Evolutionary conservation across 2,797 vertebrate genomes (phyloP).

Genomic region (Labroides dimidiatus): DNA sequence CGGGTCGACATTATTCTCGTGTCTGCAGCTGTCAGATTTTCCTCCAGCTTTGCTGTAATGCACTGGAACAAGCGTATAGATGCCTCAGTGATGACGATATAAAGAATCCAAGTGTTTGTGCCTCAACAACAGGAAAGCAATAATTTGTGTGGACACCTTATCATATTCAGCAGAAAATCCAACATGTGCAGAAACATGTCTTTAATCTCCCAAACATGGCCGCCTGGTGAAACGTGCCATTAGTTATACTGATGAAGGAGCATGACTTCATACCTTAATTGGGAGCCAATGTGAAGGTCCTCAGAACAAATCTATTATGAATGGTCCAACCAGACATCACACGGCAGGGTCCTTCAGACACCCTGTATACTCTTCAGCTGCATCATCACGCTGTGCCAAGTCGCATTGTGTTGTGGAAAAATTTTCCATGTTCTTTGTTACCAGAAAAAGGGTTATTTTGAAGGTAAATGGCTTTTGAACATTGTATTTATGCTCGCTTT

Average conservation of each 20-base stretch:
- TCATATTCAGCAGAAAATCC: slow-evolving; percentile 73
- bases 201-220: slow-evolving; percentile 74
- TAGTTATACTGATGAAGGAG: slow-evolving; percentile 80
- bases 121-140: slow-evolving; percentile 57
- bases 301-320: slow-evolving; percentile 84
- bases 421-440: slow-evolving; percentile 61
- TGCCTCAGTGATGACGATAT: slow-evolving; percentile 52
- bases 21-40: slow-evolving; percentile 39
- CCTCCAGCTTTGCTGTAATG: slow-evolving; percentile 49
- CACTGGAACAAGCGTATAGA: slow-evolving; percentile 61
- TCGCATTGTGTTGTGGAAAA: slow-evolving; percentile 60
- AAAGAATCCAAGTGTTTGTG: slow-evolving; percentile 36
- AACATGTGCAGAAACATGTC: slow-evolving; percentile 49
- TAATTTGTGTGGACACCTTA: slow-evolving; percentile 60
- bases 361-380: slow-evolving; percentile 55
- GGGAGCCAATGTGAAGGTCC: slow-evolving; percentile 72
- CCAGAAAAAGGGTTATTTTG: slow-evolving; percentile 48
- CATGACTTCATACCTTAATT: slow-evolving; percentile 84
- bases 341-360: slow-evolving; percentile 61
- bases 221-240: slow-evolving; percentile 69
- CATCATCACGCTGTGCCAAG: slow-evolving; percentile 54
- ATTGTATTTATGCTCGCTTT: slow-evolving; percentile 67
- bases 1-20: slow-evolving; percentile 35
- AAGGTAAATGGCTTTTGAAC: slow-evolving; percentile 70
- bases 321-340: slow-evolving; percentile 72